Evolutionary conservation across 2,888 invertebrate species (phyloP).

Genomic region (Caenorhabditis virilis): DNA sequence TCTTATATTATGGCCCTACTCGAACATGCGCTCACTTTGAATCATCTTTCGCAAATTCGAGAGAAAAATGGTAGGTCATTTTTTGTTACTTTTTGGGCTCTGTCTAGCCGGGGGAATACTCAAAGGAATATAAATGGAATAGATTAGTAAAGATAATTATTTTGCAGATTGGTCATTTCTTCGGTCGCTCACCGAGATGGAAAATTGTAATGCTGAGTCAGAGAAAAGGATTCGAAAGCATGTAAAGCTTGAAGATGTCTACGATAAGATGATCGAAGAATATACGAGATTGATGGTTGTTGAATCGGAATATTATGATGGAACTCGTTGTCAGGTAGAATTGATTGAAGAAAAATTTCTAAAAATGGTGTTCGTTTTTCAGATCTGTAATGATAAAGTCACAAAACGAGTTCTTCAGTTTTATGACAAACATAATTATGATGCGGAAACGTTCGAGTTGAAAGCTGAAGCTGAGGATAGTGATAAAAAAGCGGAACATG

Average conservation of each 20-base stretch:
- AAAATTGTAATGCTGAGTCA: constrained; percentile 20
- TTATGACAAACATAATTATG: constrained; percentile 24
- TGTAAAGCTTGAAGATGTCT: constrained; percentile 9
- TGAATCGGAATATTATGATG: constrained; percentile 7
- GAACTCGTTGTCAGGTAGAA: constrained; percentile 25
- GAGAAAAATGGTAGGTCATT: constrained; percentile 36
- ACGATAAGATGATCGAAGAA: constrained; percentile 16
- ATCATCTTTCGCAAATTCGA: constrained; percentile 26
- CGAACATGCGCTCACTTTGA: constrained; percentile 31
- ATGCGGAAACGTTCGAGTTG: constrained; percentile 10
- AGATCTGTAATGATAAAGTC: constrained; percentile 38
- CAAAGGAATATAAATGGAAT: neutral
- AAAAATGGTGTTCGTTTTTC: constrained; percentile 5
- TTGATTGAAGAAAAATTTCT: neutral
- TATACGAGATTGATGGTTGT: constrained; percentile 19
- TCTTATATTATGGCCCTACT: constrained; percentile 19
- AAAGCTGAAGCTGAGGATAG: constrained; percentile 6
- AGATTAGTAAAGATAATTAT: neutral
- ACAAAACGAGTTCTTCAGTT: constrained; percentile 33
- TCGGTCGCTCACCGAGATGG: constrained; percentile 34
- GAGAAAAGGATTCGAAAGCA: constrained; percentile 14
- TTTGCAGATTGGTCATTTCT: constrained; percentile 40
- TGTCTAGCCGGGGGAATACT: too few species aligned
- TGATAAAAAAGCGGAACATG: constrained; percentile 3
- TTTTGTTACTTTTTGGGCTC: neutral